phyloP scores from a whole-genome alignment of 1,140 invertebrate genomes.

The Drosophila leontia region DNA sequence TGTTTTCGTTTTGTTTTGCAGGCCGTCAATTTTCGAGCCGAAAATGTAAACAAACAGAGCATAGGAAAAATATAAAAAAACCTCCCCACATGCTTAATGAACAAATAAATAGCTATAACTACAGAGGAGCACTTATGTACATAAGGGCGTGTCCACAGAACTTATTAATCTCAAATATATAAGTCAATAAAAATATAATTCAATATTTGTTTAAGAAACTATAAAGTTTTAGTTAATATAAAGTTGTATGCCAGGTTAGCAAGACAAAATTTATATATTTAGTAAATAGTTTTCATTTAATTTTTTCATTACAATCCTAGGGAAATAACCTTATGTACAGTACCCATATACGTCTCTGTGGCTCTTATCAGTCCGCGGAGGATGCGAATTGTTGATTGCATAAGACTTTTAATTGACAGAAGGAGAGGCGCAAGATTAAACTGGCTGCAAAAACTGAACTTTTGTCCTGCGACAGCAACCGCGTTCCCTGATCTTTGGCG shows the following conservation, averaged over 20 bases:
- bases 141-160: background rate
- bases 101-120: constrained; percentile 46
- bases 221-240: background rate
- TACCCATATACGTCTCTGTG: constrained; percentile 4
- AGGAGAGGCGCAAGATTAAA: constrained; percentile 29
- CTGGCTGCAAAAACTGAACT: constrained; percentile 42
- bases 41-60: constrained; percentile 61
- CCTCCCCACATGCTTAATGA: constrained; percentile 29
- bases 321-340: background rate
- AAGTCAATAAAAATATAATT: background rate
- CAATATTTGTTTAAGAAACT: background rate
- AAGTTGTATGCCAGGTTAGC: too few species aligned
- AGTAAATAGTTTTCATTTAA: too few species aligned
- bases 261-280: too few species aligned
- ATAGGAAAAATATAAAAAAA: constrained; percentile 31
- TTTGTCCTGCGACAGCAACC: constrained; percentile 49
- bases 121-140: background rate
- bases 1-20: constrained; percentile 33
- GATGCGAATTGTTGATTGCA: constrained; percentile 37
- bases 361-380: constrained; percentile 35
- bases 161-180: too few species aligned
- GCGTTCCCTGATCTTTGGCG: constrained; percentile 55
- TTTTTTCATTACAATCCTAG: too few species aligned
- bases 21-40: constrained; percentile 49
- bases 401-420: constrained; percentile 15